Base-by-base conservation (phyloP, 2,113 vertebrate species). In the Paratilapia polleni region DNA sequence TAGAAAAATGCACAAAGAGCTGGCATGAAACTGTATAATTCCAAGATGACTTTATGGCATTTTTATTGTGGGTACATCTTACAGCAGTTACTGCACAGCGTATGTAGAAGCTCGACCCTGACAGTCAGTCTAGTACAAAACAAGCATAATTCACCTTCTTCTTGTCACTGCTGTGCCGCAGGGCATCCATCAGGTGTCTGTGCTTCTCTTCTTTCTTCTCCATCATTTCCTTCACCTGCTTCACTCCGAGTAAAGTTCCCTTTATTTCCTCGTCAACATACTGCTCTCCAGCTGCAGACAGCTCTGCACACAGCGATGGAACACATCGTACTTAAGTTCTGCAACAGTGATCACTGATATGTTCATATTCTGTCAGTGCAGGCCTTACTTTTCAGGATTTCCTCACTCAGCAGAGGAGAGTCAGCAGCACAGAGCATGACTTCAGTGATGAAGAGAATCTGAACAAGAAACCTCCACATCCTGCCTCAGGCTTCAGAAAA, bases 151-250 rank as follows among this genome's bases (percentile, higher is more conserved):
- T 90, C 7, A 97, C 97, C 96, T 95, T 93, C 87, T 96, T 97
- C 90, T 97, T 97, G 83, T 96, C 93, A 82, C 92, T 95, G 91
- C 96, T 97, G 86, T 96, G 96, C 91, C 91, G 97, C 86, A 98
- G 90, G 49, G 96, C 95, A 82, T 96, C 95, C 96, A 97, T 96
- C 22, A 97, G 92, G 38, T 94, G 89, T 49, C 75, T 47, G 4
- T 97, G 96, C 49, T 96, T 97, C 63, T 96, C 95, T 88, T 95
- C 95, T 56, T 95, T 96, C 89, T 75, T 95, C 89, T 95, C 95
- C 96, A 97, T 97, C 87, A 92, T 85, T 78, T 95, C 94, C 94
- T 96, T 97, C 96, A 97, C 96, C 87, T 96, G 95, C 90, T 97
- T 97, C 82, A 97, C 92, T 57, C 97, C 96, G 38, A 93, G 93